Evolutionary conservation across 2,888 invertebrate species (phyloP), one percentile per base, ranked within the genome.

Genomic region (Sphecodes monilicornis): DNA sequence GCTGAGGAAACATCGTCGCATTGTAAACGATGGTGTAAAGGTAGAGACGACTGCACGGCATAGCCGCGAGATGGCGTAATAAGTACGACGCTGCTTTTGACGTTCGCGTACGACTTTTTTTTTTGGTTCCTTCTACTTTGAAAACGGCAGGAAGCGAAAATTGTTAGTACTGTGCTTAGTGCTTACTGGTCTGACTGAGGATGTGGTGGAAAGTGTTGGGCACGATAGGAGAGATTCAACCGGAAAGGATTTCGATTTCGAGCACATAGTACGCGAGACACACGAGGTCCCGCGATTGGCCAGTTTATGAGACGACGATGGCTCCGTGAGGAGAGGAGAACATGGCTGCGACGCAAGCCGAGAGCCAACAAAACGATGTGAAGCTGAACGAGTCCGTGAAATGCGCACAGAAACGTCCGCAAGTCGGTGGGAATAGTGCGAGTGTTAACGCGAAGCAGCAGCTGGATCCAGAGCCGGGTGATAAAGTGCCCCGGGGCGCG

Each of bases 331-430:
- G 92, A 92, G 91, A 90, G 88, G 78, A 92, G 93, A 97, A 97
- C 96, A 97, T 97, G 97, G 97, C 97, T 97, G 97, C 97, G 96
- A 97, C 97, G 96, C 97, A 97, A 96, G 97, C 97, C 96, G 97
- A 97, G 96, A 96, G 97, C 96, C 97, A 97, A 95, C 97, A 97
- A 96, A 97, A 97, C 96, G 97, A 97, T 96, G 94, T 94, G 91
- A 94, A 94, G 91, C 91, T 91, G 89, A 94, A 91, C 91, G 93
- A 93, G 91, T 91, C 91, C 90, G 90, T 90, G 90, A 91, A 90
- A 90, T 91, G 90, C 88, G 91, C 89, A 86, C 96, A 96, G 95
- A 97, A 97, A 96, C 95, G 93, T 92, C 92, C 95, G 91, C 94
- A 95, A 92, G 93, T 94, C 92, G 94, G 94, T 92, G 94, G 93